Conservation (phyloP, 1,140 invertebrate species). For the Drosophila navojoa region DNA sequence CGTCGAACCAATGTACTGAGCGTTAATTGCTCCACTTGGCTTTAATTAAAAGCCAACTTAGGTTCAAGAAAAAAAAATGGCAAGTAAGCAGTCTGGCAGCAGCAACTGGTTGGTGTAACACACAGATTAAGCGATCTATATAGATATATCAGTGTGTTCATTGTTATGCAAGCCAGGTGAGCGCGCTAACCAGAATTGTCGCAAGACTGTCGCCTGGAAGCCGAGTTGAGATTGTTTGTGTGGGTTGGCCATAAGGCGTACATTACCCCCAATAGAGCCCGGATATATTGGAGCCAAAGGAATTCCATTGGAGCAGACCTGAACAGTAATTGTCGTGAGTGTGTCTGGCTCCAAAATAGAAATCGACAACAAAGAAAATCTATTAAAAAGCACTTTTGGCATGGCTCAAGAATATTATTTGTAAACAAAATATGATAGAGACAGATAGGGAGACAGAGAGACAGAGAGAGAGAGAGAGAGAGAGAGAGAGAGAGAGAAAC, state of each 20-base stretch:
- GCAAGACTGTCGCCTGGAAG: constrained; percentile 37
- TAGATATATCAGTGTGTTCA: constrained; percentile 13
- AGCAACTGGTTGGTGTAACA: constrained; percentile 17
- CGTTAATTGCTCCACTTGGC: constrained; percentile 50
- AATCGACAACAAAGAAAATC: constrained; percentile 39
- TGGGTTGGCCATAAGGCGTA: constrained; percentile 64
- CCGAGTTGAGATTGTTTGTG: constrained; percentile 5
- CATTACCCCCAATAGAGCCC: constrained; percentile 60
- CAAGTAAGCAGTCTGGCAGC: background rate
- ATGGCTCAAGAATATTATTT: constrained; percentile 47
- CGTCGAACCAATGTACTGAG: constrained; percentile 32
- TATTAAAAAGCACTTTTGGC: constrained; percentile 64
- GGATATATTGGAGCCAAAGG: constrained; percentile 35
- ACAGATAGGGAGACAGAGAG: background rate
- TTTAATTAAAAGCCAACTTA: constrained; percentile 72
- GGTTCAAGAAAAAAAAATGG: constrained; percentile 35
- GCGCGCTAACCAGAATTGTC: constrained; percentile 61
- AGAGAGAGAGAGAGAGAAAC: constrained; percentile 6
- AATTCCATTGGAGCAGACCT: constrained; percentile 29
- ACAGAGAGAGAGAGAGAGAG: background rate
- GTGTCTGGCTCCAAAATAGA: constrained; percentile 34
- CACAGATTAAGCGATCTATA: constrained; percentile 16
- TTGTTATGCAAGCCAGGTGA: constrained; percentile 62
- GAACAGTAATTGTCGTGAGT: constrained; percentile 26
- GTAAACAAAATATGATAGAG: constrained; percentile 41